phyloP scores from a whole-genome alignment of 2,113 vertebrate genomes.

The Mirza zaza region DNA sequence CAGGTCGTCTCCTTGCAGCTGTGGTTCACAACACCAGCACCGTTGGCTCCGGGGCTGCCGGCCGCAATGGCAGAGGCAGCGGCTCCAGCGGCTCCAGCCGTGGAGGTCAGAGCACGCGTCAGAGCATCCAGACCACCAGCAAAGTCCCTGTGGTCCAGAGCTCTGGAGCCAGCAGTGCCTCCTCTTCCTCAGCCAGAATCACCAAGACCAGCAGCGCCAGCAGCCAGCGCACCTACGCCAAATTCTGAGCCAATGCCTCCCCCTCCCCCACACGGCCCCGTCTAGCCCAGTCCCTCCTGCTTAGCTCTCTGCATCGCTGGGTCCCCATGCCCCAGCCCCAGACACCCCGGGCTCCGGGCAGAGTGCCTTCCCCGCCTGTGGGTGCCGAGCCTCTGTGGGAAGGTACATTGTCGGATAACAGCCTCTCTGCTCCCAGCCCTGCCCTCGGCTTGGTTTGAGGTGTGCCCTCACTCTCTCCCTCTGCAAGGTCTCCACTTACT shows the following conservation, averaged over 20 bases:
- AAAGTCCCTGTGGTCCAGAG: not conserved
- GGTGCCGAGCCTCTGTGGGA: not conserved
- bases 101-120: not conserved
- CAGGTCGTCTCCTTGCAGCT: not conserved
- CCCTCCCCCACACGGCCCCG: no score
- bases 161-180: not conserved
- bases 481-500: not conserved
- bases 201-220: not conserved
- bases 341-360: not conserved
- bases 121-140: not conserved
- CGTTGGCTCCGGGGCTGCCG: slow-evolving; percentile 60
- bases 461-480: not conserved
- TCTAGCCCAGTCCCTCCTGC: not conserved
- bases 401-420: not conserved
- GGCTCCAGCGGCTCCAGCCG: not conserved
- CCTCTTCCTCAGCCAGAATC: not conserved
- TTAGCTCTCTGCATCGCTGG: not conserved
- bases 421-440: not conserved
- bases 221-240: not conserved
- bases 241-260: not conserved
- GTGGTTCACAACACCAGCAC: not conserved
- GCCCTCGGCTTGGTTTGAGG: not conserved
- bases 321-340: not conserved
- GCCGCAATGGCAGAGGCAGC: not conserved
- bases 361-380: not conserved